Evolutionary conservation across 2,888 invertebrate species (phyloP).

Genomic region (Agriopis aurantiaria): DNA sequence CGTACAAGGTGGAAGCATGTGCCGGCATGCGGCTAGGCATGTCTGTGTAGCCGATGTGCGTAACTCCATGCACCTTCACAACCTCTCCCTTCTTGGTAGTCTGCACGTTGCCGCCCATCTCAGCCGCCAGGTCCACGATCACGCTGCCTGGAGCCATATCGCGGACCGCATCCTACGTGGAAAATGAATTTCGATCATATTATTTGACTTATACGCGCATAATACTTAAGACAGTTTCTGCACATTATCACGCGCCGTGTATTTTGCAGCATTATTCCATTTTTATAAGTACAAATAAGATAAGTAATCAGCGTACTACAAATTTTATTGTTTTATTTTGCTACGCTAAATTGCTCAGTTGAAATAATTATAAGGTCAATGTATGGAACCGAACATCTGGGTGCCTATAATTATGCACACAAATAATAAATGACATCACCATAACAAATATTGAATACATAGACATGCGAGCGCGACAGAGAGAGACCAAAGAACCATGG

Average conservation of each 20-base stretch:
- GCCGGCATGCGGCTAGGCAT: slow-evolving; percentile 94
- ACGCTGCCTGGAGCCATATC: slow-evolving; percentile 96
- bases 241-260: neutral
- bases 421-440: slow-evolving; percentile 20
- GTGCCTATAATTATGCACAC: slow-evolving; percentile 6
- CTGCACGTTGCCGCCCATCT: slow-evolving; percentile 94
- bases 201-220: too few species aligned
- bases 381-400: slow-evolving; percentile 16
- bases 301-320: slow-evolving; percentile 13
- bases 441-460: slow-evolving; percentile 9
- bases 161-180: slow-evolving; percentile 89
- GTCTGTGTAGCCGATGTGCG: slow-evolving; percentile 94
- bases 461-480: neutral
- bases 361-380: slow-evolving; percentile 17
- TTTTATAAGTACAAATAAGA: neutral
- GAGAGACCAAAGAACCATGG: neutral
- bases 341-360: slow-evolving; percentile 8
- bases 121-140: slow-evolving; percentile 95
- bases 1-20: slow-evolving; percentile 94
- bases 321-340: slow-evolving; percentile 28
- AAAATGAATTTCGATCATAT: neutral
- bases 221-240: neutral
- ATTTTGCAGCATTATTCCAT: neutral
- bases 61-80: slow-evolving; percentile 91
- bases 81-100: slow-evolving; percentile 93